Base-by-base conservation (phyloP, 2,888 invertebrate species). In the Watsonalla binaria region DNA sequence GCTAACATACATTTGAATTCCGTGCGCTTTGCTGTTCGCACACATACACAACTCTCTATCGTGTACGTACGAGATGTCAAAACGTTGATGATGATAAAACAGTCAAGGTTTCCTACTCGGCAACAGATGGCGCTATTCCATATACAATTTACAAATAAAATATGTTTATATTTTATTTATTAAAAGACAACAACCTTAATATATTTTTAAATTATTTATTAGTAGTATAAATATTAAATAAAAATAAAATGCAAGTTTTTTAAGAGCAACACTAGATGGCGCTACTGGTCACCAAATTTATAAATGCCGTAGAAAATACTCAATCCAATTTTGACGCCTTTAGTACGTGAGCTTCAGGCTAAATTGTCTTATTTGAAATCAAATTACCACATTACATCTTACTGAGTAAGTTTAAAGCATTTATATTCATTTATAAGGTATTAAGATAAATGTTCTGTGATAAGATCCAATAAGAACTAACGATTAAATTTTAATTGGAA, bases 381-480 rank as follows among this genome's bases (percentile, higher is more conserved):
- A 84, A 87, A 86, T 86, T 86, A 80, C 83, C 70, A 75, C 73
- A 78, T 84, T 79, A 82, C 86, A 82, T 86, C 86, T 88, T 82
- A 85, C 80, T 86, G 76, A 63, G 70, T 71, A 70, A 72, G 73
- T 76, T 73, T 71, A 61, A 72, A 75, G 70, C 86, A 84, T 89
- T 87, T 84, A 82, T 85, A 86, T 84, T 86, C 84, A 82, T 87
- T 86, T 82, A 75, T 78, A 65, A 63, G 60, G 69, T 65, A 71
- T 82, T 82, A 78, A 85, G 82, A 85, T 82, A 86, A 79, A 66
- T 79, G 86, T 80, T 77, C 70, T 71, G 70, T 66, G 68, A 62
- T 66, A 69, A 61, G 76, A 63, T 74, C 80, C 67, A 81, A 80
- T 84, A 80, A 78, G 82, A 78, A 66, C 70, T 64, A 58, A 61